These are phyloP conservation scores for Strix aluco DNA, from an alignment of 2,113 vertebrate species.

Conservation along the genomic window DNA sequence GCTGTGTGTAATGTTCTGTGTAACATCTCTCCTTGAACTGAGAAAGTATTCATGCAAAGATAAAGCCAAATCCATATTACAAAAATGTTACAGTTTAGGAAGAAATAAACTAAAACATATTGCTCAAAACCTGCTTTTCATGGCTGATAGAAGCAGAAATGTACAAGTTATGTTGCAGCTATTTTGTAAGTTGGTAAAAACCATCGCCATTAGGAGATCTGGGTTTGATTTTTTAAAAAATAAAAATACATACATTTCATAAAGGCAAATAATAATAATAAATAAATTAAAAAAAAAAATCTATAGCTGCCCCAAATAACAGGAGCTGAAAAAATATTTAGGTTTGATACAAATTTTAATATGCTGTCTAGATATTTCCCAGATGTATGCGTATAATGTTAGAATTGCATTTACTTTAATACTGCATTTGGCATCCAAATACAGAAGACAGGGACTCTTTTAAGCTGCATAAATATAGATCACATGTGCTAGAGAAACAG, in stretches of 20 bases:
- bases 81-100: background rate
- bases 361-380: conserved; percentile 27
- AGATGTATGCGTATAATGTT: conserved; percentile 45
- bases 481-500: conserved; percentile 31
- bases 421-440: conserved; percentile 47
- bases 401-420: conserved; percentile 60
- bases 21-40: background rate
- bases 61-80: conserved; percentile 7
- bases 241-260: background rate
- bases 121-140: background rate
- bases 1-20: background rate
- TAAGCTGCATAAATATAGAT: conserved; percentile 39
- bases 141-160: background rate
- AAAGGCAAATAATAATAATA: background rate
- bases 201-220: background rate
- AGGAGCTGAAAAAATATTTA: background rate
- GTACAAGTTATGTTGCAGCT: background rate
- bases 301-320: background rate
- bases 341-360: background rate
- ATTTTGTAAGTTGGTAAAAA: background rate
- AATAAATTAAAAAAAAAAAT: background rate
- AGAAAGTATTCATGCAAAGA: background rate
- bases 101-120: background rate
- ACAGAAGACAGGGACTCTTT: conserved; percentile 29
- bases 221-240: background rate